Percentiles rank a stretch among this genome's conserved stretches.
Evolutionary conservation across 2,113 vertebrate genomes (phyloP).

Genomic region (Puffinus mauretanicus): DNA sequence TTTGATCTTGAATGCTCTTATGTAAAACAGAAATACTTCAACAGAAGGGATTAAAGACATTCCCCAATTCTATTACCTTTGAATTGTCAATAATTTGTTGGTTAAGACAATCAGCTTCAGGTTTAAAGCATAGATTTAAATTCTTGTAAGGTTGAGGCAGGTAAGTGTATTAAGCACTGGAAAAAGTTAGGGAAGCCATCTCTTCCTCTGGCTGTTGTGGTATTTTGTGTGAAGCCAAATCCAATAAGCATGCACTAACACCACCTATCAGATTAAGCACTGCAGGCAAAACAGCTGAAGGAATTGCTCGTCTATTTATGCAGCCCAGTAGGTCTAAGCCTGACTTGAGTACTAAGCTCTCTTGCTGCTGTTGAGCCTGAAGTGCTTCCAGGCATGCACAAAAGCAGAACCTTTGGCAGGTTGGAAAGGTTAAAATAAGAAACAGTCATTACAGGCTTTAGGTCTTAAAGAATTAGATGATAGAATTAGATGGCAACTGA

Average conservation of each 20-base stretch:
- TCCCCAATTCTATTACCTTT: not conserved
- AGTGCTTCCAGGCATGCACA: not conserved
- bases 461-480: not conserved
- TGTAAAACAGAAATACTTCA: not conserved
- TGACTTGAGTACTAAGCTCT: not conserved
- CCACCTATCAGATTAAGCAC: not conserved
- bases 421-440: not conserved
- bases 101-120: not conserved
- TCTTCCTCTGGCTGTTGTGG: not conserved
- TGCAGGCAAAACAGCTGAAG: not conserved
- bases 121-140: not conserved
- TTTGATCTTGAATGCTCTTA: not conserved
- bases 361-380: not conserved
- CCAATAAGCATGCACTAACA: not conserved
- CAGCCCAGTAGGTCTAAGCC: not conserved
- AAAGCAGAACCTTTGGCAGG: not conserved
- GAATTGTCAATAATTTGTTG: not conserved
- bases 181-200: not conserved
- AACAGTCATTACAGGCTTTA: not conserved
- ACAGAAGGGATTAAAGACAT: not conserved
- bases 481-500: not conserved
- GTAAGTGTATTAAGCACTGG: not conserved
- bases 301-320: not conserved
- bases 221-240: not conserved
- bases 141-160: not conserved